Base-by-base conservation (phyloP, 2,113 vertebrate species). In the Channa argus region DNA sequence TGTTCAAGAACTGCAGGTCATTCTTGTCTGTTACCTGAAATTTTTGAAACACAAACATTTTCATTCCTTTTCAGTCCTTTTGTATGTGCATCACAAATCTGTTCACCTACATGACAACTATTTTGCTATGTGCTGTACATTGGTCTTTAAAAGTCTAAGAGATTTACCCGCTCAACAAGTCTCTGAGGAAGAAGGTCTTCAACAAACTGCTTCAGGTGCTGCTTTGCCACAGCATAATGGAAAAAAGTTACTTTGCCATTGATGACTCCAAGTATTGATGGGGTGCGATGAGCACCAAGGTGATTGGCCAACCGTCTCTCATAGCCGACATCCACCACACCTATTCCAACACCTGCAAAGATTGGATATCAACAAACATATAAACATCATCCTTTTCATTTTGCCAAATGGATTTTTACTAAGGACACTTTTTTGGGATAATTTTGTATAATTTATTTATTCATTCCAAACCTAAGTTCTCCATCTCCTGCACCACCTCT, bases 181-280 rank as follows among this genome's bases (percentile, higher is more conserved):
- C 96, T 96, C 74, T 95, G 96, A 0, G 98, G 97, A 34, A 99
- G 96, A 10, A 99, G 95, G 78, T 95, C 96, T 86, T 98, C 97
- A 47, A 99, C 95, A 8, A 99, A 99, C 2, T 97, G 96, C 44
- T 93, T 92, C 8, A 99, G 91, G 83, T 98, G 98, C 55, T 97
- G 97, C 13, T 92, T 95, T 8, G 95, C 59, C 0, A 99, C 96
- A 0, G 97, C 96, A 0, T 95, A 98, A 89, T 98, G 96, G 90
- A 99, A 99, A 92, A 98, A 98, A 11, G 96, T 95, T 56, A 97
- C 91, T 77, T 96, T 98, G 7, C 98, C 97, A 0, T 95, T 98
- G 46, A 99, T 90, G 53, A 99, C 91, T 8, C 97, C 97, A 0
- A 99, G 93, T 71, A 99, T 95, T 0, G 98, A 96, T 0, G 98